Percentiles rank a stretch among this genome's conserved stretches.
Evolutionary conservation across 2,797 vertebrate species (phyloP).

Genomic region (Pseudomugil gertrudae): DNA sequence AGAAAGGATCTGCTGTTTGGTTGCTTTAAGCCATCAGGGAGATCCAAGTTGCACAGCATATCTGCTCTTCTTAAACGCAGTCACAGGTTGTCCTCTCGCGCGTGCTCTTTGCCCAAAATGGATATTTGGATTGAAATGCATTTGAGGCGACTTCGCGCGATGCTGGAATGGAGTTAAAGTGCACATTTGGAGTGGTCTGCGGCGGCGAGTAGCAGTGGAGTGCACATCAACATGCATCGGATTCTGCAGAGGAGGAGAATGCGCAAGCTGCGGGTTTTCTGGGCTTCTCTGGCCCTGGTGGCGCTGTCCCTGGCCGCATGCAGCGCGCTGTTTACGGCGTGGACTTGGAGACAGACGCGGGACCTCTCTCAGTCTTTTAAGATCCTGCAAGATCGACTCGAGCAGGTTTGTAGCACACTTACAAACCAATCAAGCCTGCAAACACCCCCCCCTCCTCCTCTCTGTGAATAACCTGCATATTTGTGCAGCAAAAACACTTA

Average conservation of each 20-base stretch:
- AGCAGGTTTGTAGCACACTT: slow-evolving; percentile 77
- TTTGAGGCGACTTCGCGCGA: slow-evolving; percentile 47
- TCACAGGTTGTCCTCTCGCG: slow-evolving; percentile 9
- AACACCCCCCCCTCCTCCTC: neutral
- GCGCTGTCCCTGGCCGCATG: slow-evolving; percentile 83
- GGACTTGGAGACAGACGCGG: slow-evolving; percentile 85
- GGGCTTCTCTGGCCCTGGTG: slow-evolving; percentile 80
- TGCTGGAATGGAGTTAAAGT: slow-evolving; percentile 67
- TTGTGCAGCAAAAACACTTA: slow-evolving; percentile 37
- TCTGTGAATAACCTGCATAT: slow-evolving; percentile 18
- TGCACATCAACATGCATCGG: slow-evolving; percentile 81
- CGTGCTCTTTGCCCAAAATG: slow-evolving; percentile 38
- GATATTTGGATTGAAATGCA: slow-evolving; percentile 53
- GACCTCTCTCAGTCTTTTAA: slow-evolving; percentile 84
- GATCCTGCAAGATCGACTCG: slow-evolving; percentile 81
- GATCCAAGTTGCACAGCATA: slow-evolving; percentile 16
- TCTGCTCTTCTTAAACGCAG: neutral
- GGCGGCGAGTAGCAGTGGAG: slow-evolving; percentile 63
- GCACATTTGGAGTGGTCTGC: slow-evolving; percentile 54
- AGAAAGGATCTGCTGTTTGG: slow-evolving; percentile 37
- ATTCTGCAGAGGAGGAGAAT: slow-evolving; percentile 83
- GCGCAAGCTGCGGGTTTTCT: slow-evolving; percentile 81
- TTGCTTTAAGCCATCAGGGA: slow-evolving; percentile 48
- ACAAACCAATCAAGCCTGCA: neutral
- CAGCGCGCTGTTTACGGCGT: slow-evolving; percentile 84